Conservation (phyloP, 2,888 invertebrate genomes). For the Hydrotaea cyrtoneurina region DNA sequence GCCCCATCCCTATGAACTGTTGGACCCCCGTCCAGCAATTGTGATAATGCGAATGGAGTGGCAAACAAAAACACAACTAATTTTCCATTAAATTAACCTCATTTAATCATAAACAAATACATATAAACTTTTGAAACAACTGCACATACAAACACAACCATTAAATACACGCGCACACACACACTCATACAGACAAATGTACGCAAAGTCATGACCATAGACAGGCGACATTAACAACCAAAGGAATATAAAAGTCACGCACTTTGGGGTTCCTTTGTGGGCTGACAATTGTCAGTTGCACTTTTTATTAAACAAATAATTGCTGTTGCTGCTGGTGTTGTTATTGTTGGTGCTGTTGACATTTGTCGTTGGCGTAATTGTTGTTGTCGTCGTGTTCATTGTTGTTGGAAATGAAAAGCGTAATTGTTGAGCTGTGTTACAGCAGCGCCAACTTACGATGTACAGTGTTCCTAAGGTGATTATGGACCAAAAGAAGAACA, state of each 20-base stretch:
- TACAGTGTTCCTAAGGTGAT: too few relatives aligned
- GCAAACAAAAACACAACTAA: constrained; percentile 62
- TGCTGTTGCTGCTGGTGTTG: constrained; percentile 50
- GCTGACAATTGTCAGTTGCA: constrained; percentile 66
- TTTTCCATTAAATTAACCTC: constrained; percentile 67
- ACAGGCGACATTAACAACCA: constrained; percentile 19
- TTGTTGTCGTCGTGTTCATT: constrained; percentile 4
- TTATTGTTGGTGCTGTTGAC: constrained; percentile 11
- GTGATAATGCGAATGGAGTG: neutral
- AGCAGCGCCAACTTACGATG: too few relatives aligned
- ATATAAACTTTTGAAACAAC: constrained; percentile 31
- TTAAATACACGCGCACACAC: neutral
- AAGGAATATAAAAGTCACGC: constrained; percentile 55
- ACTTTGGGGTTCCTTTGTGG: constrained; percentile 59
- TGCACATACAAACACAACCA: constrained; percentile 2
- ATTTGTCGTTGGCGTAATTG: constrained; percentile 7
- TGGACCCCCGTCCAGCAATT: neutral
- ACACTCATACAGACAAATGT: neutral
- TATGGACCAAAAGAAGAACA: too few relatives aligned
- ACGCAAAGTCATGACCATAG: constrained; percentile 12
- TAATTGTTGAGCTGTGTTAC: constrained; percentile 36
- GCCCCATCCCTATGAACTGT: neutral
- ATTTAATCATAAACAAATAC: constrained; percentile 53
- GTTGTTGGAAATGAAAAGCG: constrained; percentile 8
- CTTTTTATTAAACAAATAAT: constrained; percentile 64